A percentile compares a stretch with the other conserved stretches of the same genome.
phyloP scores from a whole-genome alignment of 2,888 invertebrate species.

The Synanthedon myopaeformis region DNA sequence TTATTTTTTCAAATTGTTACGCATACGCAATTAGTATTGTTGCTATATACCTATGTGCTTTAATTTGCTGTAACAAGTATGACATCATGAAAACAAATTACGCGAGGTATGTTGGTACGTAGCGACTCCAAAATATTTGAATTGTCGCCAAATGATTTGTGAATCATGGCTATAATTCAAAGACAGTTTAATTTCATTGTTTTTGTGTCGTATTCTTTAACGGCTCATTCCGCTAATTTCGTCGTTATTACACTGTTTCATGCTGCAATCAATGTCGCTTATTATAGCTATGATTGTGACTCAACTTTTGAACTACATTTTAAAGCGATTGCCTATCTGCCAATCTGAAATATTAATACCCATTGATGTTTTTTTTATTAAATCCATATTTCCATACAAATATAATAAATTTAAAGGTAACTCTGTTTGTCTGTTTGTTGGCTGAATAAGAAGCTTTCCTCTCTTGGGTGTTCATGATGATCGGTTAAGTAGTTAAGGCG shows the following conservation, averaged over 20 bases:
- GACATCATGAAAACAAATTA: background rate
- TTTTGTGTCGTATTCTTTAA: background rate
- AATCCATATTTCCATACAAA: too few species aligned
- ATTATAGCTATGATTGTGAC: background rate
- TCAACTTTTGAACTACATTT: background rate
- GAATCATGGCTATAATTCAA: background rate
- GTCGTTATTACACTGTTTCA: background rate
- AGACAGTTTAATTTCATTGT: background rate
- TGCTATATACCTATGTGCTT: too few species aligned
- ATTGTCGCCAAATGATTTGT: background rate
- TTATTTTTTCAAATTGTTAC: too few species aligned
- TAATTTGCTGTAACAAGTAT: background rate
- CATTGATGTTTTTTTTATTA: too few species aligned
- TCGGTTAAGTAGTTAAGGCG: too few species aligned
- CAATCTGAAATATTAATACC: too few species aligned
- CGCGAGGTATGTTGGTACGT: background rate
- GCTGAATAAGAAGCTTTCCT: too few species aligned
- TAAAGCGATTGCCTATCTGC: background rate
- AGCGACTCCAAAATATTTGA: background rate
- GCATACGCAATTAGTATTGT: too few species aligned
- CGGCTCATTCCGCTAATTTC: background rate
- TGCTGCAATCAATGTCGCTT: background rate
- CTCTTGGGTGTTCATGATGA: too few species aligned
- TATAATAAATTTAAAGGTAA: too few species aligned
- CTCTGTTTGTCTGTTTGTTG: too few species aligned